These are phyloP conservation scores for Piprites chloris DNA, from an alignment of 2,113 vertebrate genomes.

Conservation along the genomic window DNA sequence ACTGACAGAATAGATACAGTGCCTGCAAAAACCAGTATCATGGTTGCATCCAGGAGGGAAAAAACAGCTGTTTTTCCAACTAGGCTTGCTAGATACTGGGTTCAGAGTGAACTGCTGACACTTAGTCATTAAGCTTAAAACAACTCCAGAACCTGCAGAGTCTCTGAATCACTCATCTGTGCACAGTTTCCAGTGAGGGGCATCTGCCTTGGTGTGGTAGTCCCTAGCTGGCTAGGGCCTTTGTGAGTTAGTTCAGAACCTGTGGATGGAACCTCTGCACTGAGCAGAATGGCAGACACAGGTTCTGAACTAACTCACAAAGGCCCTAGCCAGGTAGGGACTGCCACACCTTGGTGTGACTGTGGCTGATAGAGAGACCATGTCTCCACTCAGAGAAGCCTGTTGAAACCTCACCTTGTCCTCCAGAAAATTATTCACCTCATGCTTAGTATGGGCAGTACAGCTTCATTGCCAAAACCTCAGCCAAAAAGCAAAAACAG, in stretches of 20 bases:
- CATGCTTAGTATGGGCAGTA: accelerated
- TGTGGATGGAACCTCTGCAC: too few species aligned
- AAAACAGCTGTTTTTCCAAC: not conserved
- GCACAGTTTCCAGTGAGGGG: not conserved
- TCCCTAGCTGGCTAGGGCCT: too few species aligned
- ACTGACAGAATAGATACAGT: not conserved
- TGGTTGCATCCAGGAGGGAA: not conserved
- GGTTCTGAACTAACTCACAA: too few species aligned
- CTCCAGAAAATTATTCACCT: not conserved
- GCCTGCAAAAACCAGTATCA: not conserved
- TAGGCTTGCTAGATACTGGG: not conserved
- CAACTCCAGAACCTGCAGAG: not conserved
- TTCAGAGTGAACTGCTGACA: not conserved
- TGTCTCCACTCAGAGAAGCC: not conserved
- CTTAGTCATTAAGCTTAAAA: not conserved
- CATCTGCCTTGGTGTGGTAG: not conserved
- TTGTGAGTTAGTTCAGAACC: too few species aligned
- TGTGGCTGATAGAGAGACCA: not conserved
- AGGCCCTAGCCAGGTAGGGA: too few species aligned
- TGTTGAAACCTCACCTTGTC: not conserved
- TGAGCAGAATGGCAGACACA: too few species aligned
- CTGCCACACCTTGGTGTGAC: not conserved
- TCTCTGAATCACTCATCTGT: not conserved
- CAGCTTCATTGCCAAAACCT: not conserved
- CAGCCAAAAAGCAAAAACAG: not conserved